Evolutionary conservation across 2,113 vertebrate species (phyloP).

Genomic region (Chrysochloris asiatica): DNA sequence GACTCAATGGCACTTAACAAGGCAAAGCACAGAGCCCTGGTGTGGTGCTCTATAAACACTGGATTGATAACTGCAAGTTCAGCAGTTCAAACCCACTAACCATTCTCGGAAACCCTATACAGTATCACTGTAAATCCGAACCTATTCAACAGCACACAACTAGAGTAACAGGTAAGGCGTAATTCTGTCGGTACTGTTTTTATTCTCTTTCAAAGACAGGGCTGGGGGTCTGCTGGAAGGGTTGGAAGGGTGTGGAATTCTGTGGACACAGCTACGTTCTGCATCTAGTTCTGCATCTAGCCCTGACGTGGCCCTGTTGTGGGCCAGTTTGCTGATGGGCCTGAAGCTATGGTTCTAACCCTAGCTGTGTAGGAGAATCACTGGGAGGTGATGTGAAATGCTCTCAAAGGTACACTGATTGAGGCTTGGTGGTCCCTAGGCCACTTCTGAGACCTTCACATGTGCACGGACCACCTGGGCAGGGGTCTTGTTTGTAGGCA

Average conservation of each 20-base stretch:
- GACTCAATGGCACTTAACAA: too few species aligned
- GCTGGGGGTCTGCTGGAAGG: not conserved
- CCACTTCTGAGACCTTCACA: not conserved
- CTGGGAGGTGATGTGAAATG: too few species aligned
- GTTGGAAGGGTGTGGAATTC: constrained; percentile 11
- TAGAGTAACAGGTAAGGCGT: too few species aligned
- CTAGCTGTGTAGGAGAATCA: not conserved
- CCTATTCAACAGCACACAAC: too few species aligned
- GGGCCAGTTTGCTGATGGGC: not conserved
- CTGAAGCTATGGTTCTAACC: not conserved
- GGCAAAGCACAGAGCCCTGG: too few species aligned
- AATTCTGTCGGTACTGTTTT: not conserved
- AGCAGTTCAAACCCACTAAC: too few species aligned
- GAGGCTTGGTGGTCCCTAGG: not conserved
- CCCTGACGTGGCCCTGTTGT: not conserved
- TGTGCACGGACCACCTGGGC: too few species aligned
- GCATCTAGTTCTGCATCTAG: not conserved
- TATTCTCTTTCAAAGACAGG: not conserved
- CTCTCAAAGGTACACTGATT: not conserved
- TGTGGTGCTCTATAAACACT: too few species aligned
- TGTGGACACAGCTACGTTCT: not conserved
- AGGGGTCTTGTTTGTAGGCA: not conserved
- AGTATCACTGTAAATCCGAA: too few species aligned
- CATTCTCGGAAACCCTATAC: too few species aligned
- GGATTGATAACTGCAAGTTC: too few species aligned